phyloP scores from a whole-genome alignment of 2,113 vertebrate species.

The Acrocephalus arundinaceus region DNA sequence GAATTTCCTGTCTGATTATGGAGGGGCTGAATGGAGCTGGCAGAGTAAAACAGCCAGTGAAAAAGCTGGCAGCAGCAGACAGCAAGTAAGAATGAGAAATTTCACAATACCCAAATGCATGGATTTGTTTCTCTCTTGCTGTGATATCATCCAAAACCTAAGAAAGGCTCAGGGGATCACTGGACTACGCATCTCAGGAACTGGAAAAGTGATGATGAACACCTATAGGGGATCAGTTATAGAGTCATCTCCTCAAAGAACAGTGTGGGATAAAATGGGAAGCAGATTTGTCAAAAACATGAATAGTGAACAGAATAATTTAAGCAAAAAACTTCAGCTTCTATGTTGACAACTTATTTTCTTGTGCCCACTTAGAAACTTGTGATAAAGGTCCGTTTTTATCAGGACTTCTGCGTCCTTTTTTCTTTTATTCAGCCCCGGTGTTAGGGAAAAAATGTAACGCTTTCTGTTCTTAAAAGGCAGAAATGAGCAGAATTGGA shows the following conservation, averaged over 20 bases:
- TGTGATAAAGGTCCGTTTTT: neutral
- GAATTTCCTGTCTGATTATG: conserved; percentile 1
- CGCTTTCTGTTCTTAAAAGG: neutral
- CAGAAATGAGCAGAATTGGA: neutral
- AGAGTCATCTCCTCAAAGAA: neutral
- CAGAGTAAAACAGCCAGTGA: neutral
- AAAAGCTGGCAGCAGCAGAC: neutral
- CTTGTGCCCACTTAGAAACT: neutral
- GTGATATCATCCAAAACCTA: neutral
- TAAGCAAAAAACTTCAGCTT: neutral
- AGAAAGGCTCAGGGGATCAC: neutral
- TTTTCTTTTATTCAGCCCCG: neutral
- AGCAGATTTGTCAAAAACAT: neutral
- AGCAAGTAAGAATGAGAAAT: neutral
- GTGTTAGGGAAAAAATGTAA: neutral
- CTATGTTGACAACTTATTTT: neutral
- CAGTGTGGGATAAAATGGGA: neutral
- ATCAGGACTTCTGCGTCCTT: neutral
- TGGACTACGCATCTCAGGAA: neutral
- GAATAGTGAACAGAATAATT: neutral
- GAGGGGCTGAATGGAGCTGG: neutral
- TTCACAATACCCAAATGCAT: neutral
- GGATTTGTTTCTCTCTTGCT: neutral
- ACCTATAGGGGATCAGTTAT: neutral
- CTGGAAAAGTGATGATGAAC: neutral